Percentiles rank a stretch among this genome's conserved stretches.
These are phyloP conservation scores for Dreissena rostriformis DNA, from an alignment of 1,140 invertebrate genomes.

Conservation along the genomic window DNA sequence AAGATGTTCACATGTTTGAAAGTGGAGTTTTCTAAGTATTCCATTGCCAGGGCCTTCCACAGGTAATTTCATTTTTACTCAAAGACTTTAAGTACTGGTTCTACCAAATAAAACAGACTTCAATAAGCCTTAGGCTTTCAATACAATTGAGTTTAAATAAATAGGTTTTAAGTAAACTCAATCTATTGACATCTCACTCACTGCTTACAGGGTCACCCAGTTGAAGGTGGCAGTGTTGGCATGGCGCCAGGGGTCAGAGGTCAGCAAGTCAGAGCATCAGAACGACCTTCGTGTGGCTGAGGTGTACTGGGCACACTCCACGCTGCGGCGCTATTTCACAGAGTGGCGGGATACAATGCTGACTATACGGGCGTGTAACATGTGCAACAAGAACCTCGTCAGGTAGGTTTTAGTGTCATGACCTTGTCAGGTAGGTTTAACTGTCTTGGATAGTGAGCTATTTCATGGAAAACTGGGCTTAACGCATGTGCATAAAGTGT, in stretches of 20 bases:
- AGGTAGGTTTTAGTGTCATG: constrained; percentile 10
- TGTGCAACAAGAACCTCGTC: constrained; percentile 20
- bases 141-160: too few species aligned
- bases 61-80: constrained; percentile 29
- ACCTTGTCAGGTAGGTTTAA: constrained; percentile 14
- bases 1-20: constrained; percentile 44
- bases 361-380: constrained; percentile 31
- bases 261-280: constrained; percentile 19
- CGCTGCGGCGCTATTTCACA: constrained; percentile 25
- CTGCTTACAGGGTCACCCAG: constrained; percentile 10
- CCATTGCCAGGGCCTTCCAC: constrained; percentile 40
- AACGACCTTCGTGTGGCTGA: constrained; percentile 33
- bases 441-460: neutral
- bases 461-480: too few species aligned
- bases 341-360: constrained; percentile 41
- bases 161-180: too few species aligned
- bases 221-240: constrained; percentile 40
- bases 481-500: too few species aligned
- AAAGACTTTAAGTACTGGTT: too few species aligned
- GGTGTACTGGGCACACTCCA: constrained; percentile 18
- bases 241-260: constrained; percentile 23
- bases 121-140: too few species aligned
- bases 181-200: neutral
- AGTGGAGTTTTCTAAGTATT: constrained; percentile 45
- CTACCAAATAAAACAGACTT: too few species aligned